Evolutionary conservation across 2,888 invertebrate species (phyloP), one percentile per base, ranked within the genome.

Genomic region (Hermodice carunculata): DNA sequence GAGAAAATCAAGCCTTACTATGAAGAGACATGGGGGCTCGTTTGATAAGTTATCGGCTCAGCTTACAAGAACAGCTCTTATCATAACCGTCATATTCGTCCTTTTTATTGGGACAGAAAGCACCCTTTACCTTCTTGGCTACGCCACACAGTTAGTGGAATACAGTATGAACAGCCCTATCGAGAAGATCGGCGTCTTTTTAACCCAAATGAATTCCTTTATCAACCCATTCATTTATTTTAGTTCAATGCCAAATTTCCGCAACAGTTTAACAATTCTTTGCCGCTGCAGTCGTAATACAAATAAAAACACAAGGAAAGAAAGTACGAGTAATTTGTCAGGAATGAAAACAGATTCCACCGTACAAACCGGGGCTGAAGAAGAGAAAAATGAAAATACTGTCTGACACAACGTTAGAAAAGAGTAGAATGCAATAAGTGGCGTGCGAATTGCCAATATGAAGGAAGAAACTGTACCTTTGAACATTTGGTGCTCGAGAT

Each of bases 191-290:
- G 37, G 32, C 37, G 53, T 53, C 6, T 53, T 53, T n/a, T 37
- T 53, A 34, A 53, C 53, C n/a, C 19, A 37, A 2, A 17, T 53
- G 8, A 53, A 53, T 26, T 53, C 53, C 3, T 53, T 34, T 53
- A 40, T 40, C 22, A 53, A 53, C 37, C 53, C 53, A 22, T 3
- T 53, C n/a, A 40, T 37, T 14, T 53, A 53, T 53, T 34, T 53
- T 14, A 19, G 14, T 37, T 5, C 37, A 19, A 17, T 53, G 53
- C 53, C 53, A 11, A 19, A 34, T 19, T 53, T 29, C 53, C n/a
- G 37, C n/a, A n/a, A n/a, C n/a, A n/a, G n/a, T n/a, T n/a, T n/a
- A n/a, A n/a, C n/a, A n/a, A n/a, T n/a, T n/a, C n/a, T n/a, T n/a
- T n/a, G n/a, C n/a, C n/a, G n/a, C n/a, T n/a, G n/a, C n/a, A n/a